Evolutionary conservation across 2,797 vertebrate species (phyloP), one percentile per base, ranked within the genome.

Genomic region (Alfaro cultratus): DNA sequence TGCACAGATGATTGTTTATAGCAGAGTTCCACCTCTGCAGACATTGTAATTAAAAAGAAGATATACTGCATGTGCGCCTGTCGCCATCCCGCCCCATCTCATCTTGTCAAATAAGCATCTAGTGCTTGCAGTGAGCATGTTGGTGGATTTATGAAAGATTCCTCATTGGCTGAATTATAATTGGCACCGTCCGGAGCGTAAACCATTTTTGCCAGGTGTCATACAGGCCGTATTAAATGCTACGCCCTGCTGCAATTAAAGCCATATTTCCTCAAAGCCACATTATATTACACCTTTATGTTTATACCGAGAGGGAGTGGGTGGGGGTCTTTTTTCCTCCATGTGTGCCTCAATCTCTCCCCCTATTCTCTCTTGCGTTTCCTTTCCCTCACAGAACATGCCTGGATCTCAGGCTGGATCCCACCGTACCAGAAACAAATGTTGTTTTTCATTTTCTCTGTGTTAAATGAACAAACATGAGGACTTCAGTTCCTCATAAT

Each of bases 1-100:
- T 88, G 93, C 89, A 90, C 91, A 92, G 94, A 95, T 96, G 93
- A 95, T 95, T 96, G 95, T 96, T 96, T 96, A 96, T 92, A 89
- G 92, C 87, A 55, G 81, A 86, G 87, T 91, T 88, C 92, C 93
- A 92, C 91, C 91, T 93, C 93, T 92, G 91, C 95, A 96, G 96
- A 96, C 95, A 76, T 95, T 94, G 89, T 96, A 95, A 96, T 96
- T 96, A 96, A 95, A 95, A 95, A 92, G 87, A 94, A 92, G 89
- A 95, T 91, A 89, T 92, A 89, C 89, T 80, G 87, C 88, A 79
- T 86, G 91, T 83, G 89, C 80, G 80, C 90, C 87, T 92, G 92
- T 95, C 89, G 82, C 95, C 89, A 90, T 76, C 80, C 74, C 49
- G 53, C 91, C 88, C 89, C 90, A 89, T 94, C 94, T 93, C 91